phyloP scores from a whole-genome alignment of 2,888 invertebrate species.

The Chymomyza procnemis region DNA sequence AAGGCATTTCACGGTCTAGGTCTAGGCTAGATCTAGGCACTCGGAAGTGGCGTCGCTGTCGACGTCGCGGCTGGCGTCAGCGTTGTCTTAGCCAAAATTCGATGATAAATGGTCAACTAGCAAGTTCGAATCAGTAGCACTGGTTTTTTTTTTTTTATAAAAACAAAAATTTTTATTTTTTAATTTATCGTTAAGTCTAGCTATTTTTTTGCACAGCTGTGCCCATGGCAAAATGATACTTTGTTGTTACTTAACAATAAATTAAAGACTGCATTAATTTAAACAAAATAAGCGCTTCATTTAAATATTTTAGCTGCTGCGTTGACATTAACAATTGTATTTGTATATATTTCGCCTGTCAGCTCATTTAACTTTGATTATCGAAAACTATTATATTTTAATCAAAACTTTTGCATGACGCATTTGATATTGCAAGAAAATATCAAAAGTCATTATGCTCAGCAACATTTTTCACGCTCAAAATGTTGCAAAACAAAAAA shows the following conservation, averaged over 20 bases:
- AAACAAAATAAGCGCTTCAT: background rate
- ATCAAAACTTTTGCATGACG: background rate
- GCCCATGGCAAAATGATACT: background rate
- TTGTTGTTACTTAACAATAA: background rate
- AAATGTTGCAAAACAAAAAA: slow-evolving; percentile 2
- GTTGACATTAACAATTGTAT: background rate
- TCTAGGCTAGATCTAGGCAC: slow-evolving; percentile 51
- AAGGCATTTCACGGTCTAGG: slow-evolving; percentile 57
- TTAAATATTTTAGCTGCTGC: background rate
- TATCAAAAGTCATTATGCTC: slow-evolving; percentile 5
- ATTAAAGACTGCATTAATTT: background rate
- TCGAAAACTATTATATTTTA: background rate
- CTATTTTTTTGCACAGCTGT: background rate
- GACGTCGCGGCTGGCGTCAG: slow-evolving; percentile 22
- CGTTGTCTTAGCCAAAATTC: slow-evolving; percentile 46
- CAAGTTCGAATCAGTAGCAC: background rate
- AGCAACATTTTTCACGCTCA: slow-evolving; percentile 2
- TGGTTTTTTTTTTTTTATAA: background rate
- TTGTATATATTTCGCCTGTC: background rate
- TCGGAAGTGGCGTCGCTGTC: slow-evolving; percentile 46
- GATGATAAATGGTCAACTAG: slow-evolving; percentile 48
- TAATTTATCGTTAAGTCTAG: background rate
- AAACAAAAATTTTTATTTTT: background rate
- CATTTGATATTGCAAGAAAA: slow-evolving; percentile 9
- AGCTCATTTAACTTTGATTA: background rate